Evolutionary conservation across 1,140 invertebrate genomes (phyloP).

Genomic region (Sarcophaga bullata): DNA sequence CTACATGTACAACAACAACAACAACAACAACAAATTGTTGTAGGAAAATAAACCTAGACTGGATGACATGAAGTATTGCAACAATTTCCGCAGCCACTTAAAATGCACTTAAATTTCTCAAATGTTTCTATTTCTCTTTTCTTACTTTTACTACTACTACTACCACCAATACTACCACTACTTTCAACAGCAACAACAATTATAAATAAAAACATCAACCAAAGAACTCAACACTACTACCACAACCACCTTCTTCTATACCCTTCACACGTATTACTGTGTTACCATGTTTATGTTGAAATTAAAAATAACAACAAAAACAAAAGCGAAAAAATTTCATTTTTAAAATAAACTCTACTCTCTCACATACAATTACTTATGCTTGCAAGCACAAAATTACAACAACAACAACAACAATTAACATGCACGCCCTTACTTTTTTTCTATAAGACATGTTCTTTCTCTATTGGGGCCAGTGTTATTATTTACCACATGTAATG

Average conservation of each 20-base stretch:
- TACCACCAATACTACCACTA: background rate
- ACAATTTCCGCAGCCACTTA: constrained; percentile 25
- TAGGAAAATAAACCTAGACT: background rate
- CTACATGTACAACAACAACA: background rate
- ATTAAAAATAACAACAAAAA: constrained; percentile 5
- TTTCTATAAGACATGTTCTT: no score
- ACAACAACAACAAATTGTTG: no score
- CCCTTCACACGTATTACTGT: no score
- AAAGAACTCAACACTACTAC: no score
- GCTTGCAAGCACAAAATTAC: background rate
- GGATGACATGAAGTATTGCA: constrained; percentile 23
- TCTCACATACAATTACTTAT: background rate
- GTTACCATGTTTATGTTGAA: background rate
- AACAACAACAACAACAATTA: background rate
- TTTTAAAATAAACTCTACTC: no score
- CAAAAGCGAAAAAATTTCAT: background rate
- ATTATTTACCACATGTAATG: constrained; percentile 14
- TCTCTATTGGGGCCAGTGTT: background rate
- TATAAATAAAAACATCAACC: no score
- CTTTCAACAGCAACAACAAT: background rate
- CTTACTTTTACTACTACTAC: background rate
- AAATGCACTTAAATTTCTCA: constrained; percentile 16
- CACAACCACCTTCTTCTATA: no score
- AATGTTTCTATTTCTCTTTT: background rate
- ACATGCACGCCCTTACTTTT: background rate